Evolutionary conservation across 2,888 invertebrate genomes (phyloP).

Genomic region (Lysandra coridon): DNA sequence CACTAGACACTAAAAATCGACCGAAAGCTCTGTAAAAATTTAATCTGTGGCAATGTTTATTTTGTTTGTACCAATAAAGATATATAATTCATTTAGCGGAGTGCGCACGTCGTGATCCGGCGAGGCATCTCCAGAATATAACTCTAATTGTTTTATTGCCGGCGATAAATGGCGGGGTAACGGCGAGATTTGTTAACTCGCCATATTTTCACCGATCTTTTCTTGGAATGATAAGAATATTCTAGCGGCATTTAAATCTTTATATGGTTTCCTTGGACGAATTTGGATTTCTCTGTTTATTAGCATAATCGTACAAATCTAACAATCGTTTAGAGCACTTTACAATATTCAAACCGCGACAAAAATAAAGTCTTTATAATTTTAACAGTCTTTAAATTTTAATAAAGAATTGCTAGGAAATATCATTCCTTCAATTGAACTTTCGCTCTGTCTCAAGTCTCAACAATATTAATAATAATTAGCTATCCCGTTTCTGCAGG

Average conservation of each 20-base stretch:
- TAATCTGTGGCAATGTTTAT: constrained; percentile 30
- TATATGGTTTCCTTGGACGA: neutral
- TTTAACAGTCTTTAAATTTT: too few relatives aligned
- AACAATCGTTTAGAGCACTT: neutral
- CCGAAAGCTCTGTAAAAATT: constrained; percentile 3
- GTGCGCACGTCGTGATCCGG: constrained; percentile 43
- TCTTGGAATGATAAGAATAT: constrained; percentile 33
- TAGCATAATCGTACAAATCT: too few relatives aligned
- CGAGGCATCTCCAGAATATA: constrained; percentile 42
- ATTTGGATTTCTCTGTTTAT: neutral
- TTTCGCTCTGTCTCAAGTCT: too few relatives aligned
- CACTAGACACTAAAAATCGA: neutral
- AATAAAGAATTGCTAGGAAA: too few relatives aligned
- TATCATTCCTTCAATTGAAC: too few relatives aligned
- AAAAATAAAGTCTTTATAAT: too few relatives aligned
- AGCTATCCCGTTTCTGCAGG: too few relatives aligned
- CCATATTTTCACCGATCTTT: constrained; percentile 41
- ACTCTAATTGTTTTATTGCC: constrained; percentile 61
- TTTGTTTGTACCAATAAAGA: constrained; percentile 32
- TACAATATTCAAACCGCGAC: neutral
- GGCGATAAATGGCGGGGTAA: constrained; percentile 48
- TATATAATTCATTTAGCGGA: constrained; percentile 33
- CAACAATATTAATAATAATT: too few relatives aligned
- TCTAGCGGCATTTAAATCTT: neutral
- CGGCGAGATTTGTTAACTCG: constrained; percentile 57